phyloP scores from a whole-genome alignment of 1,140 invertebrate genomes.

The Bombus vancouverensis region DNA sequence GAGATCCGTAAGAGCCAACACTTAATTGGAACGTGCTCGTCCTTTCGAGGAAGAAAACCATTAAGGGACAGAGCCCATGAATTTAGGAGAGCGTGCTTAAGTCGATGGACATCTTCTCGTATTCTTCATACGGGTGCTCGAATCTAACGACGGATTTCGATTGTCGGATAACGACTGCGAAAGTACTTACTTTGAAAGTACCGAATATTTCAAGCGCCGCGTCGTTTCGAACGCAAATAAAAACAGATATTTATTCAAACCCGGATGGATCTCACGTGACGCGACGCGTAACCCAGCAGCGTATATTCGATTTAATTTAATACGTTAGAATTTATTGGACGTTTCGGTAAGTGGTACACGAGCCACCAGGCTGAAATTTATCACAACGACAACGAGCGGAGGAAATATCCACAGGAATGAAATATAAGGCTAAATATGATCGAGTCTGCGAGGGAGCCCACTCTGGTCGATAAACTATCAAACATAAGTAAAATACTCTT shows the following conservation, averaged over 20 bases:
- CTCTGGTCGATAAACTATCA: constrained; percentile 35
- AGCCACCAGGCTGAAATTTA: constrained; percentile 13
- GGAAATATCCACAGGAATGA: constrained; percentile 44
- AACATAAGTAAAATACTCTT: constrained; percentile 51
- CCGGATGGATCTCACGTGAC: neutral
- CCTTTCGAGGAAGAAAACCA: constrained; percentile 51
- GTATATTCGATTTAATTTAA: constrained; percentile 33
- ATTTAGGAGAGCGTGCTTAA: constrained; percentile 44
- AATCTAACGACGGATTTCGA: constrained; percentile 52
- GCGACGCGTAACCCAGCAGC: neutral
- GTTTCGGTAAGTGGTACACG: constrained; percentile 42
- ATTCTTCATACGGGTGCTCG: constrained; percentile 35
- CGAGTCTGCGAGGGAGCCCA: neutral
- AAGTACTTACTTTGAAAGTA: neutral
- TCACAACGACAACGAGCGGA: constrained; percentile 40
- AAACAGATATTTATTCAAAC: neutral
- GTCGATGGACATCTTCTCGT: constrained; percentile 41
- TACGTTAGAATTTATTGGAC: constrained; percentile 31
- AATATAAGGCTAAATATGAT: constrained; percentile 33
- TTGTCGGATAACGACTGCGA: constrained; percentile 31
- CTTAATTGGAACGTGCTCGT: constrained; percentile 65
- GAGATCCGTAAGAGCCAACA: constrained; percentile 64
- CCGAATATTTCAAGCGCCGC: neutral
- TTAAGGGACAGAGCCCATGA: constrained; percentile 41
- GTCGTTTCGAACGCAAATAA: neutral